Evolutionary conservation across 2,113 vertebrate species (phyloP), one percentile per base, ranked within the genome.

Genomic region (Lagopus muta): DNA sequence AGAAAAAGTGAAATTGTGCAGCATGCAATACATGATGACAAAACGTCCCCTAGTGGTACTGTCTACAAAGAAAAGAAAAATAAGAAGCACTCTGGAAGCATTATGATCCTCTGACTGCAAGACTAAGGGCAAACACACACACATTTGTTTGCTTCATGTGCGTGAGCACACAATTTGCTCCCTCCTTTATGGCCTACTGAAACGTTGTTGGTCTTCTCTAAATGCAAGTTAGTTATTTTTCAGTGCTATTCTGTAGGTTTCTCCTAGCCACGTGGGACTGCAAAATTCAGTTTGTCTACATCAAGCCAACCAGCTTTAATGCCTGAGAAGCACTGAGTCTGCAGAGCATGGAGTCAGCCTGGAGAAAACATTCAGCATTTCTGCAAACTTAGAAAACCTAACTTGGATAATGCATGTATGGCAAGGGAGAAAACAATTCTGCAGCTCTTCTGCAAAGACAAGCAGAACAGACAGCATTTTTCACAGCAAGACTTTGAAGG

Each of bases 41-140:
- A 95, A 94, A 94, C 91, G 93, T 81, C 94, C 92, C 77, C 92
- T 94, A 93, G 89, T 79, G 94, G 91, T 36, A 69, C 18, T 22
- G 58, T 30, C 19, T 32, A 82, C 66, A 75, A 40, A 54, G 66
- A 61, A 79, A 93, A 48, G 34, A 11, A 79, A 50, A 48, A 64
- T 17, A 40, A 58, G 55, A 24, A 91, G 30, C 1, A 2, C 25
- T 70, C 64, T 71, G 66, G 43, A 30, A 70, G 43, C 57, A 27
- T n/a, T 38, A 30, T 15, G 52, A 40, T 67, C 25, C 21, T 57
- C 47, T 34, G 43, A 34, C 38, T 64, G 40, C 36, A 47, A 57
- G 45, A 79, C 14, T 22, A 38, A 15, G 5, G 13, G 4, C 0
- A 0, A 22, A 7, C 1, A 1, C 21, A 22, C 8, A 24, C 24